Conservation (phyloP, 2,113 vertebrate species). For the Nematolebias whitei region DNA sequence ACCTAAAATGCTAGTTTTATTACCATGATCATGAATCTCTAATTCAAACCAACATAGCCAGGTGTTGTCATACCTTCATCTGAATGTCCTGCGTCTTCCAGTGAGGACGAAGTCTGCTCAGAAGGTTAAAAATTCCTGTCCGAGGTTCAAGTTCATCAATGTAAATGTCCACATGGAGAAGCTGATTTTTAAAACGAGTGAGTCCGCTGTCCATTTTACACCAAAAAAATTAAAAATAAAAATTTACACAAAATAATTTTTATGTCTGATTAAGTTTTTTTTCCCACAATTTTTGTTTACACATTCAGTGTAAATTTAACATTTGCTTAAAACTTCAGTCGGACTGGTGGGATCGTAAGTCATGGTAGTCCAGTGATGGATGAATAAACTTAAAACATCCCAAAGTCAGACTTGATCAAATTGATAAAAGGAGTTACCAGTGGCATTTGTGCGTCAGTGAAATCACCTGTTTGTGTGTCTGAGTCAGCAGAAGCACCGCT, state of each 20-base stretch:
- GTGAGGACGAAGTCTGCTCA: constrained; percentile 70
- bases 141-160: constrained; percentile 66
- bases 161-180: constrained; percentile 68
- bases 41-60: neutral
- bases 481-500: constrained; percentile 35
- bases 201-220: constrained; percentile 43
- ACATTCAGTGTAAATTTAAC: neutral
- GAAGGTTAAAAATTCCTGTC: constrained; percentile 66
- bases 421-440: neutral
- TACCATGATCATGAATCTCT: neutral
- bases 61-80: constrained; percentile 72
- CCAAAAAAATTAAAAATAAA: neutral
- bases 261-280: no score
- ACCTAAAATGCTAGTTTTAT: neutral
- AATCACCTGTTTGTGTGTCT: constrained; percentile 26
- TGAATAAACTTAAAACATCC: neutral
- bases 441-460: constrained; percentile 7
- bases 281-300: neutral
- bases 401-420: neutral
- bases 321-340: neutral
- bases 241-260: no score
- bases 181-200: constrained; percentile 1
- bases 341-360: neutral
- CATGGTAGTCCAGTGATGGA: neutral
- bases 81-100: constrained; percentile 77